Evolutionary conservation across 1,140 invertebrate species (phyloP), one percentile per base, ranked within the genome.

Genomic region (Belonocnema kinseyi): DNA sequence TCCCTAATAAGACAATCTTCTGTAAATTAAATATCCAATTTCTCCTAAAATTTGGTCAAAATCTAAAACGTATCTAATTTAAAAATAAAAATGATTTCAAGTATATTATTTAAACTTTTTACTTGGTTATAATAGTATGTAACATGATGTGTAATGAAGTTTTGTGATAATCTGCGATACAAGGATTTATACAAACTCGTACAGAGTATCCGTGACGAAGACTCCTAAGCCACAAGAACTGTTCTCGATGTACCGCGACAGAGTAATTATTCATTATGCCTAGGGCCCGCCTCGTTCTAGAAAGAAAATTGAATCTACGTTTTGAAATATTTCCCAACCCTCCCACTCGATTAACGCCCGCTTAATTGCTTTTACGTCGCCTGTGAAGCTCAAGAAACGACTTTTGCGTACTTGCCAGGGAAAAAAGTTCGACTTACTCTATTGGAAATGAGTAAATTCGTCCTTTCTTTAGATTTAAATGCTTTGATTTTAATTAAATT

Each of bases 231-330:
- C 58, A 33, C 58, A 61, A 61, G 58, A 61, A 61, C 21, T 61
- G 53, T 54, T 61, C 21, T 26, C 21, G 58, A 26, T 61, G 21
- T 26, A 33, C 21, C 58, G 26, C 58, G 21, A 61, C 58, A 66
- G 19, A 66, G 58, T 66, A 66, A 66, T 40, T 40, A 66, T 40
- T 66, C 58, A 66, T 40, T 66, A 66, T 66, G 58, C 12, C 40
- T 26, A 66, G 16, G 26, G 21, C 14, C 21, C 58, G 26, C 58
- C 58, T 66, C 58, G 26, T 66, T 66, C 33, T 66, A 66, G 8
- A 40, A 16, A 33, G 58, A 66, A 66, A 66, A 66, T 66, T 66
- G 26, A 66, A 66, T 66, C 58, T 66, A 21, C 58, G 58, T 66
- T 66, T 66, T 66, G 13, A 66, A 66, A 33, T 66, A 26, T 66